Conservation (phyloP, 2,113 vertebrate species). For the Suncus etruscus region DNA sequence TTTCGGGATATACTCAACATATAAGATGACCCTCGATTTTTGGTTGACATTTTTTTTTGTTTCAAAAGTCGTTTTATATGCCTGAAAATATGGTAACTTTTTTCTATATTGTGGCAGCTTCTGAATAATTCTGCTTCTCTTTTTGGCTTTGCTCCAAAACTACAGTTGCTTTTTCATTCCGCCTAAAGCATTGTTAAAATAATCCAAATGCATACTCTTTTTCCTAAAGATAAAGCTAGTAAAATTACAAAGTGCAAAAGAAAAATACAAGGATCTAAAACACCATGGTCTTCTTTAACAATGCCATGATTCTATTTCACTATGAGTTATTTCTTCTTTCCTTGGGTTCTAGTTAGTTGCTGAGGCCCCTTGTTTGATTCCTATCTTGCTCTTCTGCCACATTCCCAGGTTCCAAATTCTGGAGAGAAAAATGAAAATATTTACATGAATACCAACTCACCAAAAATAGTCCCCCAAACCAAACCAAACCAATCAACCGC, state of each 20-base stretch:
- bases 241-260: neutral
- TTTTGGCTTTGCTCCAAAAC: conserved; percentile 28
- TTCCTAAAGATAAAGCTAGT: conserved; percentile 10
- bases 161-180: conserved; percentile 14
- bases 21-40: too few relatives aligned
- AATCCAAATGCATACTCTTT: neutral
- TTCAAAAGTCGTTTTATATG: too few relatives aligned
- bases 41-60: too few relatives aligned
- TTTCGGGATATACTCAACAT: too few relatives aligned
- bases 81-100: too few relatives aligned
- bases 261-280: neutral
- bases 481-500: too few relatives aligned
- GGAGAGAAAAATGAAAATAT: neutral
- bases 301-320: neutral
- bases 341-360: neutral
- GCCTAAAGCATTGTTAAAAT: neutral
- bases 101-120: conserved; percentile 17
- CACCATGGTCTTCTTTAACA: neutral
- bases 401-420: neutral
- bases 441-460: conserved; percentile 41
- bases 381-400: neutral
- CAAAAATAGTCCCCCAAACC: neutral
- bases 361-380: neutral
- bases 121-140: conserved; percentile 44
- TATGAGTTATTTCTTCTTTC: neutral